Percentiles rank a stretch among this genome's conserved stretches.
Evolutionary conservation across 1,140 invertebrate genomes (phyloP).

Genomic region (Planococcus citri): DNA sequence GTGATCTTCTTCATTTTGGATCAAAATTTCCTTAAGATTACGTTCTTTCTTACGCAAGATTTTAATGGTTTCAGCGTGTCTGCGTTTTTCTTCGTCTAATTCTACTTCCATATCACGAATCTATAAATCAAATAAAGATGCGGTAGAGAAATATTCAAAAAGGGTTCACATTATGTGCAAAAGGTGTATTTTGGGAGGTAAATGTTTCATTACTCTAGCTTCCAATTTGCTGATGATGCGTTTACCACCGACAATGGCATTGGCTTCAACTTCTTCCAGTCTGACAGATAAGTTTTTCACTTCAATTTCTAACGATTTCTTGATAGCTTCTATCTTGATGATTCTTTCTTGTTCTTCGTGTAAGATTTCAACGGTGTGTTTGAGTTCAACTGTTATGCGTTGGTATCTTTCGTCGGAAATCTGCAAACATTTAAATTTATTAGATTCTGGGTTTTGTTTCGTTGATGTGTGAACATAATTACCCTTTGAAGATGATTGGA

Average conservation of each 20-base stretch:
- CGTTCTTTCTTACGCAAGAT: slow-evolving; percentile 95
- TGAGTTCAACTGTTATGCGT: slow-evolving; percentile 74
- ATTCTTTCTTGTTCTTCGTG: slow-evolving; percentile 93
- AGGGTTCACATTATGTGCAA: too few relatives aligned
- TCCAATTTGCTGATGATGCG: slow-evolving; percentile 95
- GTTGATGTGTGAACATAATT: too few relatives aligned
- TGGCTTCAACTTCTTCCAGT: slow-evolving; percentile 91
- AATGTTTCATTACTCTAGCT: slow-evolving; percentile 70
- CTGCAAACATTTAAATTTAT: slow-evolving; percentile 34
- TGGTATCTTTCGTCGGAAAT: slow-evolving; percentile 82
- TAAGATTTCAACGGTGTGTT: slow-evolving; percentile 81
- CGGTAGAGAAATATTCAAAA: too few relatives aligned
- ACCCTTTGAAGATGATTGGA: too few relatives aligned
- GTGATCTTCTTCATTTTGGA: slow-evolving; percentile 86
- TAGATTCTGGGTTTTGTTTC: too few relatives aligned
- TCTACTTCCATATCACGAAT: slow-evolving; percentile 88
- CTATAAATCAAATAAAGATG: too few relatives aligned
- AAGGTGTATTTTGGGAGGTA: too few relatives aligned
- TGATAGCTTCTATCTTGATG: slow-evolving; percentile 92
- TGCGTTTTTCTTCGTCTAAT: slow-evolving; percentile 87
- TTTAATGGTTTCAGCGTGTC: slow-evolving; percentile 90
- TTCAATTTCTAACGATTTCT: slow-evolving; percentile 92
- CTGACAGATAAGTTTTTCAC: slow-evolving; percentile 90
- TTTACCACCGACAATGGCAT: slow-evolving; percentile 88
- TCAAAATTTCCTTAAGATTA: slow-evolving; percentile 82